These are phyloP conservation scores for Callospermophilus lateralis DNA, from an alignment of 2,113 vertebrate species.

Conservation along the genomic window DNA sequence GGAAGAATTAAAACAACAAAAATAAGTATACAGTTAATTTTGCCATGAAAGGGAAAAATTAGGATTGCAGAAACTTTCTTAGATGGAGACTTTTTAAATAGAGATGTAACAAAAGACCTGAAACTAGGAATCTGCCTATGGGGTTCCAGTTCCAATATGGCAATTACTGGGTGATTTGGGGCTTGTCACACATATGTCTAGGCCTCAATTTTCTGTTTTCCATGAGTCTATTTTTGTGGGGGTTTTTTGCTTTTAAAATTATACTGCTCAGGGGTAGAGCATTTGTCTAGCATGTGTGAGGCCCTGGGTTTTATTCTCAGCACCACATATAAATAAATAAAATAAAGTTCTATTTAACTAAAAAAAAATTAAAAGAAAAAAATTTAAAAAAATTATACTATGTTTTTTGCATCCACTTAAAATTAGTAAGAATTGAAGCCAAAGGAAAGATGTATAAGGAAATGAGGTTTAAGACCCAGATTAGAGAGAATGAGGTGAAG, in stretches of 20 bases:
- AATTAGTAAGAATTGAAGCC: neutral
- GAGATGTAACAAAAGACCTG: neutral
- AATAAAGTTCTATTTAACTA: too few species aligned
- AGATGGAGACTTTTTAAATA: neutral
- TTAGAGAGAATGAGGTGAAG: neutral
- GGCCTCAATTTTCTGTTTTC: neutral
- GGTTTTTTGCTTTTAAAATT: constrained; percentile 7
- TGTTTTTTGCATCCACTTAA: neutral
- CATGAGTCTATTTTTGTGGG: neutral
- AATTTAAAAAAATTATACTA: neutral
- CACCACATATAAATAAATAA: too few species aligned
- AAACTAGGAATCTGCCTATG: neutral
- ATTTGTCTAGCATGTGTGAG: too few species aligned
- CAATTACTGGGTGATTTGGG: neutral
- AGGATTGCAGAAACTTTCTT: neutral
- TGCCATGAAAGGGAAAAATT: neutral
- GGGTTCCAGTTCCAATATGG: neutral
- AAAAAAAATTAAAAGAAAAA: too few species aligned
- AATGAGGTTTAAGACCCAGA: neutral
- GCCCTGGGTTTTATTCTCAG: too few species aligned
- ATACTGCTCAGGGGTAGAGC: too few species aligned
- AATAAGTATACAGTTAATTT: neutral
- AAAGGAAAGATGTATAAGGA: neutral
- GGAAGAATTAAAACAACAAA: neutral
- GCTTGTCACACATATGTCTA: neutral